phyloP scores from a whole-genome alignment of 2,888 invertebrate species.

The Spicauda simplicius region DNA sequence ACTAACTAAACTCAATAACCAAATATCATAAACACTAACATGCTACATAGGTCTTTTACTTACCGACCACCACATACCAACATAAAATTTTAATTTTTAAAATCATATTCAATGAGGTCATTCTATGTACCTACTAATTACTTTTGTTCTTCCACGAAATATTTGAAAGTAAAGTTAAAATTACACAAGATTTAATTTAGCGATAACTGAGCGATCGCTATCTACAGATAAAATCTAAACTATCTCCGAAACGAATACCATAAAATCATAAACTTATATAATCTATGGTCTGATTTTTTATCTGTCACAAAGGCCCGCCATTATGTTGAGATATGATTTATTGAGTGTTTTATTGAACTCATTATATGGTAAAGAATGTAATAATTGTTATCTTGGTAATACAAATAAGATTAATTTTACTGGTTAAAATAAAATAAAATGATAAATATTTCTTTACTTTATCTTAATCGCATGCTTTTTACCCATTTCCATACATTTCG shows the following conservation, averaged over 20 bases:
- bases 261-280: conserved; percentile 22
- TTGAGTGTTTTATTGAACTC: conserved; percentile 1
- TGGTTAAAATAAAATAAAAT: too few relatives aligned
- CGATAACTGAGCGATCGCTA: conserved; percentile 15
- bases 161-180: neutral
- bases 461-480: too few relatives aligned
- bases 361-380: neutral
- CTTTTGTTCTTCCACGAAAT: neutral
- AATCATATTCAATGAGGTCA: too few relatives aligned
- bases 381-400: too few relatives aligned
- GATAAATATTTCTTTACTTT: too few relatives aligned
- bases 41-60: too few relatives aligned
- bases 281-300: conserved; percentile 38
- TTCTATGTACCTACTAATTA: neutral
- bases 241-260: conserved; percentile 11
- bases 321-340: conserved; percentile 29
- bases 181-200: conserved; percentile 15
- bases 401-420: too few relatives aligned
- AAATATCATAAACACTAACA: too few relatives aligned
- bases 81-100: too few relatives aligned
- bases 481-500: too few relatives aligned
- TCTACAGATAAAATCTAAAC: conserved; percentile 28
- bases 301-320: conserved; percentile 34
- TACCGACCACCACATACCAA: too few relatives aligned
- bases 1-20: too few relatives aligned